These are phyloP conservation scores for Trachelus tabidus DNA, from an alignment of 2,888 invertebrate species.

Conservation along the genomic window DNA sequence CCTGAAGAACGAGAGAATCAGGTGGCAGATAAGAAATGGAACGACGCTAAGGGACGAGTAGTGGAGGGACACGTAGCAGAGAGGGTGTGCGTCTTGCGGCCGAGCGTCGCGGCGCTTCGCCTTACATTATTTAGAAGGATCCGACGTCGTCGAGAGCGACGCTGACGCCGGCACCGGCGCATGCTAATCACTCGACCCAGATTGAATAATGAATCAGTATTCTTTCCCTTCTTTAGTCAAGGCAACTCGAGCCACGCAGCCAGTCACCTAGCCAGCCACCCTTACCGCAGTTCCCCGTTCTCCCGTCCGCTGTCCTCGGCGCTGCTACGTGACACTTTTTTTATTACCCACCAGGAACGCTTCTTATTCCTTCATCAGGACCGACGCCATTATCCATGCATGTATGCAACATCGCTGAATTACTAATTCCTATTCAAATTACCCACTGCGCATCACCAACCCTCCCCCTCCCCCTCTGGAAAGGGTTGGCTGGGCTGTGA, in stretches of 20 bases:
- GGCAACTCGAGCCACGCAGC: background rate
- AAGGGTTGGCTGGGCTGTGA: background rate
- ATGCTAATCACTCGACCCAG: slow-evolving; percentile 72
- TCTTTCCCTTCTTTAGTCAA: slow-evolving; percentile 64
- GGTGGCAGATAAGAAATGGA: background rate
- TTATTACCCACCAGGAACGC: slow-evolving; percentile 72
- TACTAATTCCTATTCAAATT: slow-evolving; percentile 31
- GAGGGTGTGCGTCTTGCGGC: background rate
- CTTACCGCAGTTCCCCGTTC: slow-evolving; percentile 37
- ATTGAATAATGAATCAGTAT: slow-evolving; percentile 74
- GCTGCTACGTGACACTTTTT: slow-evolving; percentile 67
- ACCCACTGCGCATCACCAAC: background rate
- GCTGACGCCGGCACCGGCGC: slow-evolving; percentile 50
- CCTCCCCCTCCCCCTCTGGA: background rate
- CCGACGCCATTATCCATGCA: slow-evolving; percentile 36
- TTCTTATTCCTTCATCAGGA: slow-evolving; percentile 61
- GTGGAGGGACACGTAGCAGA: background rate
- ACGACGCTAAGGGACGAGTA: background rate
- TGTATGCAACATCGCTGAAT: slow-evolving; percentile 33
- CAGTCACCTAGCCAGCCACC: slow-evolving; percentile 52
- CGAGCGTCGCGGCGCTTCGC: slow-evolving; percentile 45
- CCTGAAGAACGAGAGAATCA: background rate
- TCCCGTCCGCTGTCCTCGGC: slow-evolving; percentile 45
- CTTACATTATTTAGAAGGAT: slow-evolving; percentile 63
- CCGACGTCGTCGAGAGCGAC: slow-evolving; percentile 35